Evolutionary conservation across 2,797 vertebrate genomes (phyloP), one percentile per base, ranked within the genome.

Genomic region (Chaetophractus vellerosus): DNA sequence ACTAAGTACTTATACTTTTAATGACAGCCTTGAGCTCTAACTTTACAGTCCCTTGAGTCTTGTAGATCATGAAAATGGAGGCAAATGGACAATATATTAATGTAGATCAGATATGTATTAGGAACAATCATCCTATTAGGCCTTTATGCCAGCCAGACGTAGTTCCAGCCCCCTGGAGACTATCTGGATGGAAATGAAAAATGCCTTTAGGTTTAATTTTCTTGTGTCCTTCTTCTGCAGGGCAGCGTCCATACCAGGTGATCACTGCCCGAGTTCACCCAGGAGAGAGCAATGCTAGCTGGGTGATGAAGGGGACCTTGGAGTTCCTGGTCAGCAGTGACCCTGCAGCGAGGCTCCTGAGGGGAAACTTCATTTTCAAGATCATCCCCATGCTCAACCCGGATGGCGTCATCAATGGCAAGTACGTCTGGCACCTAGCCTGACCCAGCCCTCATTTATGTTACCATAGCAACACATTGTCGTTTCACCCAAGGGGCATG

Each of bases 351-450:
- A 98, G 98, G 95, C 99, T 99, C 88, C 97, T 99, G 95, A 96
- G 99, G 82, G 99, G 99, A 86, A 98, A 98, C 41, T 99, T 99
- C 91, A 98, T 99, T 97, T 99, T 99, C 98, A 99, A 99, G 97
- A 97, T 99, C 79, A 96, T 99, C 93, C 99, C 99, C 69, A 99
- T 99, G 99, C 99, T 99, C 66, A 99, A 99, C 94, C 99, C 99
- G 1, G 99, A 99, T 7, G 99, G 99, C 81, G 99, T 99, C 98
- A 98, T 99, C 98, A 99, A 99, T 8, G 99, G 99, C 98, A 99
- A 98, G 99, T 99, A 98, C 98, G 99, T 99, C 72, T 16, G 26
- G 55, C 8, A 0, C 0, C 10, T 0, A 33, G 33, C 2, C 5
- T 50, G 15, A 0, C 1, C 36, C 2, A 24, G 33, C 9, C 36